Percentiles rank a stretch among this genome's conserved stretches.
Conservation (phyloP, 2,113 vertebrate genomes). For the Macroglossus sobrinus region DNA sequence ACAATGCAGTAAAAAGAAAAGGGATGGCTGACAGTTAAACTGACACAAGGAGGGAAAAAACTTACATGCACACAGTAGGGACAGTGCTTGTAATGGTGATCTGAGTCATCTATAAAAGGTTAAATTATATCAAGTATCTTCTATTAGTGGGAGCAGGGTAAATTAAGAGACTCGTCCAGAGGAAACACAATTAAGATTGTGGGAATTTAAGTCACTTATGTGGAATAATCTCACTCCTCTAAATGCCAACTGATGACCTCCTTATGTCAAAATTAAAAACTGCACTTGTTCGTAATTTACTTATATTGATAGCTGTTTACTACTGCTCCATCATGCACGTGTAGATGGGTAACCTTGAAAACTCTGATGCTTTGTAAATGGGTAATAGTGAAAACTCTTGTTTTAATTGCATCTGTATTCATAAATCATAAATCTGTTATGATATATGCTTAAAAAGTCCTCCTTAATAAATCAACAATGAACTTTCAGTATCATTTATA, state of each 20-base stretch:
- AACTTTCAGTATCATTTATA: neutral
- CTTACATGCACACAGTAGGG: accelerated
- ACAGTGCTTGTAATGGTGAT: neutral
- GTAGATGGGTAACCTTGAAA: neutral
- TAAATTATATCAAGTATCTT: neutral
- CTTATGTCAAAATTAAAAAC: neutral
- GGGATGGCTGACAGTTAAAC: neutral
- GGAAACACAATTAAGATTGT: conserved; percentile 4
- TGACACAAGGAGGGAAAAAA: neutral
- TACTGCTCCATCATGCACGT: neutral
- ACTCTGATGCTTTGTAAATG: neutral
- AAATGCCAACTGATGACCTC: neutral
- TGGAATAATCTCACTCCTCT: neutral
- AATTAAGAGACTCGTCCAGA: neutral
- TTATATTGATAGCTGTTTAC: neutral
- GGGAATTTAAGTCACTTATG: neutral
- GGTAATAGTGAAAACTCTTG: no score
- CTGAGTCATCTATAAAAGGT: neutral
- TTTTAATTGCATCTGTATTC: neutral
- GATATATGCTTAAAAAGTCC: neutral
- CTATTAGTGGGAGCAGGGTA: neutral
- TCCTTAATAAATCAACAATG: conserved; percentile 8
- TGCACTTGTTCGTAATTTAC: neutral
- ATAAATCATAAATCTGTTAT: neutral
- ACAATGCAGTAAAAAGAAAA: neutral